Conservation (phyloP, 2,113 vertebrate species). For the Plotosus lineatus region DNA sequence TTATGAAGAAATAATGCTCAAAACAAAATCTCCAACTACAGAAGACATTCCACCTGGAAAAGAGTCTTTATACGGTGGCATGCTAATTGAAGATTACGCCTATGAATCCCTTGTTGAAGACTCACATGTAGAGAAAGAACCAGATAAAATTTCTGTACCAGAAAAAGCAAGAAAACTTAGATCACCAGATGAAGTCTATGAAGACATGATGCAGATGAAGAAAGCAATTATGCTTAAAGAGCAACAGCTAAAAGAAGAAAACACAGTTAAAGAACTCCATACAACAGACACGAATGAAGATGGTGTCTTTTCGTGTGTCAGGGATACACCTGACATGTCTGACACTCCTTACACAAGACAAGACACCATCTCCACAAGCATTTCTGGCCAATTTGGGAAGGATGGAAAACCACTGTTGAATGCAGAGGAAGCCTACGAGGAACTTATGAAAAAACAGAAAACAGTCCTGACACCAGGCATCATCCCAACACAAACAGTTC, state of each 20-base stretch:
- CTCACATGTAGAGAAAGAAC: conserved; percentile 73
- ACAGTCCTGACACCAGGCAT: conserved; percentile 81
- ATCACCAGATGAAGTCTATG: conserved; percentile 85
- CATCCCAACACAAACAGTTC: conserved; percentile 79
- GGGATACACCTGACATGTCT: conserved; percentile 78
- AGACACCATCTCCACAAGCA: conserved; percentile 74
- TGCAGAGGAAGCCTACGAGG: conserved; percentile 90
- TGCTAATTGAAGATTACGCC: conserved; percentile 96
- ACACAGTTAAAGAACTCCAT: conserved; percentile 72
- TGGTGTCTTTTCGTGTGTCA: not conserved
- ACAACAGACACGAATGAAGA: conserved; percentile 70
- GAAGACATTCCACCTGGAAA: conserved; percentile 82
- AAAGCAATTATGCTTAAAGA: conserved; percentile 78
- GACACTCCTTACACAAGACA: conserved; percentile 79
- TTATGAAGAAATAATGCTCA: conserved; percentile 92
- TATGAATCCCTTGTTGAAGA: conserved; percentile 90
- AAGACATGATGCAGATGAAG: conserved; percentile 84
- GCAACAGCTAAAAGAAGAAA: conserved; percentile 78
- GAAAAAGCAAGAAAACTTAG: conserved; percentile 76
- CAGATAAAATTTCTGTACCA: conserved; percentile 74
- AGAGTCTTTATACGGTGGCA: conserved; percentile 90
- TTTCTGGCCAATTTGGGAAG: conserved; percentile 69
- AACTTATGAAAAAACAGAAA: conserved; percentile 85
- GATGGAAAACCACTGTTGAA: conserved; percentile 87
- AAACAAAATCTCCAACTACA: conserved; percentile 79